phyloP scores from a whole-genome alignment of 2,797 vertebrate genomes.

The Poeciliopsis gracilis region DNA sequence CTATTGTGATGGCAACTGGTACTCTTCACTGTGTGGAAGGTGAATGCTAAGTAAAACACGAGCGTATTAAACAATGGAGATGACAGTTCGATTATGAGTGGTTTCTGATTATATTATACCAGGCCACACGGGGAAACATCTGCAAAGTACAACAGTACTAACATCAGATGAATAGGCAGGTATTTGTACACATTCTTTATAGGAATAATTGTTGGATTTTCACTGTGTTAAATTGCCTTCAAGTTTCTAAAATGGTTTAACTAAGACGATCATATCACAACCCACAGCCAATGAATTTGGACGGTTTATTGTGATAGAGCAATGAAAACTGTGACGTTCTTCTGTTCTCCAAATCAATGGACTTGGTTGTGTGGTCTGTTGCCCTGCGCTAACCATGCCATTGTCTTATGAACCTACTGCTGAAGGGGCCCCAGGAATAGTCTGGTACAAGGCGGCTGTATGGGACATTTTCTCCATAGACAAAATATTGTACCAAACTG shows the following conservation, averaged over 20 bases:
- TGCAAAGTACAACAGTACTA: not conserved
- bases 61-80: not conserved
- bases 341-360: not conserved
- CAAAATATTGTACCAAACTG: too few species aligned
- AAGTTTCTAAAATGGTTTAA: not conserved
- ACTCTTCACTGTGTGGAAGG: not conserved
- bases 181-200: not conserved
- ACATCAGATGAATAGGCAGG: not conserved
- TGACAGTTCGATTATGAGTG: not conserved
- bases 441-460: too few species aligned
- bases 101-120: not conserved
- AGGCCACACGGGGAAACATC: not conserved
- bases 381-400: too few species aligned
- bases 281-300: not conserved
- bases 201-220: not conserved
- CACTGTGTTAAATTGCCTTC: not conserved
- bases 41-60: not conserved
- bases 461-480: too few species aligned
- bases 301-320: not conserved
- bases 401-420: too few species aligned
- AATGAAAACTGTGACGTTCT: not conserved
- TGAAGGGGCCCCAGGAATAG: too few species aligned
- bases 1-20: constrained; percentile 18
- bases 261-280: not conserved
- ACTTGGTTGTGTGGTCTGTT: not conserved